A percentile compares a stretch with the other conserved stretches of the same genome.
Conservation (phyloP, 2,888 invertebrate species). For the Uropetala carovei region DNA sequence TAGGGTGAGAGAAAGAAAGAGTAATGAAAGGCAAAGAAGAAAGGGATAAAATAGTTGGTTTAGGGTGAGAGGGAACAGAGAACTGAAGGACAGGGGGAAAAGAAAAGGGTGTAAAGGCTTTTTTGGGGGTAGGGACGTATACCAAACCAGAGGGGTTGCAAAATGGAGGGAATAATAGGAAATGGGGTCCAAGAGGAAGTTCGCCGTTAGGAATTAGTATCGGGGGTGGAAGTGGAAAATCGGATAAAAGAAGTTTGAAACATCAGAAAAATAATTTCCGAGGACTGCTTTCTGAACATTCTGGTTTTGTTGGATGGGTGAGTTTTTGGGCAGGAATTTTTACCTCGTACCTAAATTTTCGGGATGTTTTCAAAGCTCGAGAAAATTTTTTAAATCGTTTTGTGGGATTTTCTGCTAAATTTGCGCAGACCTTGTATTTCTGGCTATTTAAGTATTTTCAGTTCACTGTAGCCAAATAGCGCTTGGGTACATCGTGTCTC, state of each 20-base stretch:
- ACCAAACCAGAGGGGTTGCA: background rate
- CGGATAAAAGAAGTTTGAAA: constrained; percentile 3
- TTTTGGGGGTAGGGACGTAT: background rate
- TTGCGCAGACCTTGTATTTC: background rate
- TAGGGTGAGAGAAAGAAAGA: too few relatives aligned
- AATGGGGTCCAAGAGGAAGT: constrained; percentile 35
- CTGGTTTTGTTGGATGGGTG: background rate
- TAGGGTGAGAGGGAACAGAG: background rate
- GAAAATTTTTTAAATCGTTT: background rate
- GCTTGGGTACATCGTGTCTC: too few relatives aligned
- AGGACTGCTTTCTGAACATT: background rate
- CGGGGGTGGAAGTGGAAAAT: constrained; percentile 17
- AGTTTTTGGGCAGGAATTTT: background rate
- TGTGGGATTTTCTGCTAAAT: background rate
- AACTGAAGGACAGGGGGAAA: background rate
- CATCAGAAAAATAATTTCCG: background rate
- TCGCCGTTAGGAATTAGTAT: background rate
- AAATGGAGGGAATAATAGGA: background rate
- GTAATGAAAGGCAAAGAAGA: background rate
- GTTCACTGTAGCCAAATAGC: too few relatives aligned
- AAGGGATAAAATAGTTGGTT: background rate
- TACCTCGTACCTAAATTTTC: constrained; percentile 18
- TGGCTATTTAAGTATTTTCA: too few relatives aligned
- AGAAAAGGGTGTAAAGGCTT: background rate
- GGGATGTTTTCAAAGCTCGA: constrained; percentile 40